Conservation (phyloP, 2,113 vertebrate species). For the Nyctereutes procyonoides region DNA sequence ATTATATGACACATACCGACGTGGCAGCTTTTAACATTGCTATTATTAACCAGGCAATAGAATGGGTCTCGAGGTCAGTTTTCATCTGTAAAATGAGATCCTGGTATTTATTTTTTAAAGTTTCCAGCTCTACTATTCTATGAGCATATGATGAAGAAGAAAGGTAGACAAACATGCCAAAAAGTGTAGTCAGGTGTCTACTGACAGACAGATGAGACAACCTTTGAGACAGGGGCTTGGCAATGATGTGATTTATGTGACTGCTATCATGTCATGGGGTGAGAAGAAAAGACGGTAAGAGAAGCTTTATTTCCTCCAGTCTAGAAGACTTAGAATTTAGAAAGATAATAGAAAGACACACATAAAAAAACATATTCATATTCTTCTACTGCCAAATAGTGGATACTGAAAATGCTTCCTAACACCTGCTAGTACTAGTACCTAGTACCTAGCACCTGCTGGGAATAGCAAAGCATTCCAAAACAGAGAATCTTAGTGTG, state of each 20-base stretch:
- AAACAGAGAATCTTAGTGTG: neutral
- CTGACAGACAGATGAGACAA: neutral
- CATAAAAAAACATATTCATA: neutral
- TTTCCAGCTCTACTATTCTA: neutral
- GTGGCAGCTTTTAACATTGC: neutral
- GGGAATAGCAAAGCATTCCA: neutral
- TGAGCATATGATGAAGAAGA: neutral
- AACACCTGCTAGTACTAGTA: neutral
- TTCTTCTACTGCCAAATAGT: neutral
- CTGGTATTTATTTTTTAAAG: neutral
- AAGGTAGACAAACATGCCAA: neutral
- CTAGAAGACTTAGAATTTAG: slow-evolving; percentile 8
- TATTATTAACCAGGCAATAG: neutral
- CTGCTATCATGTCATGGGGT: neutral
- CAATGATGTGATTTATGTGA: neutral
- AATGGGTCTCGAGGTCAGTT: neutral
- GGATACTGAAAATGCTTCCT: no score
- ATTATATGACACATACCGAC: neutral
- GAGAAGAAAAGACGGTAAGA: neutral
- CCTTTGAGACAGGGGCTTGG: neutral
- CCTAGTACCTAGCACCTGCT: neutral
- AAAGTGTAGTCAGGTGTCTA: neutral
- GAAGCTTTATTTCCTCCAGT: neutral
- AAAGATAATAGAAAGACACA: neutral
- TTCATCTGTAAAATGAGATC: neutral